These are phyloP conservation scores for Falco naumanni DNA, from an alignment of 2,797 vertebrate species.

Conservation along the genomic window DNA sequence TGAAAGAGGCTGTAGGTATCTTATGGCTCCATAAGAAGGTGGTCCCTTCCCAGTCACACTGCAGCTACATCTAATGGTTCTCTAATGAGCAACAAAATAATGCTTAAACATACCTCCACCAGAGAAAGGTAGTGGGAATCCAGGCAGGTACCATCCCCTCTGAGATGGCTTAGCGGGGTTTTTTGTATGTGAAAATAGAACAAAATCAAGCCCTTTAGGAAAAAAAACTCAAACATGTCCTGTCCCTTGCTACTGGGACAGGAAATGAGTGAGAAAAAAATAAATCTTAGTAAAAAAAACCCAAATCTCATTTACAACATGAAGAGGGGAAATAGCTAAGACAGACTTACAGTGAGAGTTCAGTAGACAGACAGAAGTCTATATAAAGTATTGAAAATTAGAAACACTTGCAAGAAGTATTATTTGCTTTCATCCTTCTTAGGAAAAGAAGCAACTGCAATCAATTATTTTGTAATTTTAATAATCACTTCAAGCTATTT, in stretches of 20 bases:
- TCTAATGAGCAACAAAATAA: neutral
- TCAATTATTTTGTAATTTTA: slow-evolving; percentile 28
- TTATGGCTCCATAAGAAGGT: neutral
- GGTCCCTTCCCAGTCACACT: neutral
- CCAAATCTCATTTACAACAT: neutral
- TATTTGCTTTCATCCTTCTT: slow-evolving; percentile 14
- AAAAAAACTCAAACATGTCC: neutral
- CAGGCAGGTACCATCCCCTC: neutral
- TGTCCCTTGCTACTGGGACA: neutral
- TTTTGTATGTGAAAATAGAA: neutral
- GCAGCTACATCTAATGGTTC: neutral
- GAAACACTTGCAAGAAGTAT: neutral
- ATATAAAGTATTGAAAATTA: neutral
- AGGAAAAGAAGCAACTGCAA: slow-evolving; percentile 13
- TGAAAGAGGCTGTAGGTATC: neutral
- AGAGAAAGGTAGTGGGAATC: neutral
- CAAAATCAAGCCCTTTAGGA: neutral
- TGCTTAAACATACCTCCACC: rapidly evolving
- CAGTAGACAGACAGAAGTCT: neutral
- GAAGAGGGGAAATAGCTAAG: neutral
- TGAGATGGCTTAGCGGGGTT: neutral
- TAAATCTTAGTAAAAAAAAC: neutral
- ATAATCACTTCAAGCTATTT: slow-evolving; percentile 6
- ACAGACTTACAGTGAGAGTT: neutral
- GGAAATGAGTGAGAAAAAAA: neutral